Percentiles rank a stretch among this genome's conserved stretches.
phyloP scores from a whole-genome alignment of 1,140 invertebrate genomes.

The Piezodorus guildinii region DNA sequence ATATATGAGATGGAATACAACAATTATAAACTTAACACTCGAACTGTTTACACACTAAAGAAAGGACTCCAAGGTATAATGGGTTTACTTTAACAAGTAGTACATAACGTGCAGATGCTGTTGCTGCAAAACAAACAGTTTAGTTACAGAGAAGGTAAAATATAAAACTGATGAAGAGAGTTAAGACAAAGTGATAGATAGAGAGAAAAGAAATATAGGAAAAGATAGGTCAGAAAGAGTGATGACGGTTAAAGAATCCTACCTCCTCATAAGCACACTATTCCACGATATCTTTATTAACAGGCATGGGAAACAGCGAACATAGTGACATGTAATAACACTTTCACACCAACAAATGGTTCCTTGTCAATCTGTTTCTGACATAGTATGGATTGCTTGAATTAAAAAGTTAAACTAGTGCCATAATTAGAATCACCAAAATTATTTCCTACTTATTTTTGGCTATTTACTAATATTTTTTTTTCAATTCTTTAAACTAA shows the following conservation, averaged over 20 bases:
- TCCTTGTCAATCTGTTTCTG: conserved; percentile 8
- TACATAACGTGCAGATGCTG: conserved; percentile 10
- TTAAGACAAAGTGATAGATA: conserved; percentile 14
- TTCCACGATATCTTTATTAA: conserved; percentile 8
- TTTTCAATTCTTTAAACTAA: no score
- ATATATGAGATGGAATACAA: no score
- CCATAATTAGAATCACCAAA: no score
- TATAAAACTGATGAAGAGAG: not conserved
- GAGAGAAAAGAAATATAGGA: conserved; percentile 7
- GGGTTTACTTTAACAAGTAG: not conserved
- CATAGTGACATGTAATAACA: conserved; percentile 8
- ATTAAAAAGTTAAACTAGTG: no score
- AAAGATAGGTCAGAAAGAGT: conserved; percentile 15
- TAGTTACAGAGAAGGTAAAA: not conserved
- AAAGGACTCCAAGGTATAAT: not conserved
- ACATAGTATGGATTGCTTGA: not conserved
- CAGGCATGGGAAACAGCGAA: conserved; percentile 8
- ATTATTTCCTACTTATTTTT: no score
- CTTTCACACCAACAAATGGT: conserved; percentile 6
- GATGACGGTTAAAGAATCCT: conserved; percentile 2
- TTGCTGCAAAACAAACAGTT: conserved; percentile 14
- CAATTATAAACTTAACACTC: no score
- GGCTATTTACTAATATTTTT: no score
- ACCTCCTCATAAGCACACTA: conserved; percentile 14
- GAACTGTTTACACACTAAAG: no score